Evolutionary conservation across 1,140 invertebrate genomes (phyloP).

Genomic region (Neodiprion fabricii): DNA sequence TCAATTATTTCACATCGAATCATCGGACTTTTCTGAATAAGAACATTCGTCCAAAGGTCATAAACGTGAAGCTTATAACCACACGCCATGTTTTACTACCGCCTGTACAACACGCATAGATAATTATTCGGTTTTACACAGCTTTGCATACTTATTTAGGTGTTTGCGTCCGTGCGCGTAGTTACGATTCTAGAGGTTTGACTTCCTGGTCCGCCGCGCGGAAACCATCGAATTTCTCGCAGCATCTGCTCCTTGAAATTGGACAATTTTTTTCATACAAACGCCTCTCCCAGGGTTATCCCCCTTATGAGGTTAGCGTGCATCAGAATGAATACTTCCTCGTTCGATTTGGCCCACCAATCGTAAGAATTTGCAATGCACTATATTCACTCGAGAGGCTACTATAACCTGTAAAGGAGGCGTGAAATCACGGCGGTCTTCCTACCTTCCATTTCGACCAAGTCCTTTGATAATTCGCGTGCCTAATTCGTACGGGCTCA

Average conservation of each 20-base stretch:
- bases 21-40: too few relatives aligned
- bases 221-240: background rate
- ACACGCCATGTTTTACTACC: too few relatives aligned
- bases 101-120: too few relatives aligned
- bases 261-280: background rate
- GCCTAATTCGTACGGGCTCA: background rate
- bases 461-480: background rate
- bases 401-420: background rate
- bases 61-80: too few relatives aligned
- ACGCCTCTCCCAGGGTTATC: too few relatives aligned
- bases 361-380: background rate
- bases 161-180: too few relatives aligned
- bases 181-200: too few relatives aligned
- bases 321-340: background rate
- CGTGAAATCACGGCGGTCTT: constrained; percentile 3
- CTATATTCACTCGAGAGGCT: background rate
- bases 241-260: background rate
- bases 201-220: too few relatives aligned
- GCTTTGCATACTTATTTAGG: too few relatives aligned
- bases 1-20: too few relatives aligned
- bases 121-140: too few relatives aligned
- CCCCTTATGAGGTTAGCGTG: background rate
- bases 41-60: too few relatives aligned
- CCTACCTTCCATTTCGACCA: background rate
- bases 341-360: background rate